phyloP scores from a whole-genome alignment of 1,140 invertebrate genomes.

The Bombyx mandarina region DNA sequence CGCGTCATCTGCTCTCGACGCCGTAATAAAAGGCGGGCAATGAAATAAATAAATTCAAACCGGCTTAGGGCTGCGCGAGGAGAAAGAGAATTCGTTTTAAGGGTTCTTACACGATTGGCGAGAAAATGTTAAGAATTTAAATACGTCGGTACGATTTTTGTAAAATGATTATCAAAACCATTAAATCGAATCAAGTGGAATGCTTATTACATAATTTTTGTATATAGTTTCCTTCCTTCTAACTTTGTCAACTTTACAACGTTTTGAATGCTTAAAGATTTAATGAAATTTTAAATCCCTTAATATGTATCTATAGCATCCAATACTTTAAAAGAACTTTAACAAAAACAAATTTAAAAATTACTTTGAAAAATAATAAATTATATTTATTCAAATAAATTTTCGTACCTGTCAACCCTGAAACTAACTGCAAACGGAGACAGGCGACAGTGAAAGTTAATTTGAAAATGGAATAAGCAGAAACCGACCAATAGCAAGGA shows the following conservation, averaged over 20 bases:
- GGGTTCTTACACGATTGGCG: too few species aligned
- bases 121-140: too few species aligned
- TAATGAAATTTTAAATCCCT: neutral
- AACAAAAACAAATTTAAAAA: neutral
- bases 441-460: slow-evolving; percentile 63
- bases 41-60: slow-evolving; percentile 43
- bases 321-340: neutral
- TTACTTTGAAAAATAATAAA: neutral
- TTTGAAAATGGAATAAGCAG: slow-evolving; percentile 69
- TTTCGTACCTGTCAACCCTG: slow-evolving; percentile 3
- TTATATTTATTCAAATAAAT: neutral
- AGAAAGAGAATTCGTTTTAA: too few species aligned
- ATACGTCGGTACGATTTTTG: too few species aligned
- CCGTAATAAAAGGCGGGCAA: slow-evolving; percentile 16
- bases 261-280: too few species aligned
- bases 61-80: slow-evolving; percentile 5
- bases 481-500: slow-evolving; percentile 45
- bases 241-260: too few species aligned
- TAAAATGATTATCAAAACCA: too few species aligned
- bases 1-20: slow-evolving; percentile 1
- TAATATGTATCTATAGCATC: neutral
- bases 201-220: too few species aligned
- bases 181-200: too few species aligned
- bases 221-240: too few species aligned
- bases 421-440: slow-evolving; percentile 39